phyloP scores from a whole-genome alignment of 1,140 invertebrate genomes.

The Drosophila jambulina region DNA sequence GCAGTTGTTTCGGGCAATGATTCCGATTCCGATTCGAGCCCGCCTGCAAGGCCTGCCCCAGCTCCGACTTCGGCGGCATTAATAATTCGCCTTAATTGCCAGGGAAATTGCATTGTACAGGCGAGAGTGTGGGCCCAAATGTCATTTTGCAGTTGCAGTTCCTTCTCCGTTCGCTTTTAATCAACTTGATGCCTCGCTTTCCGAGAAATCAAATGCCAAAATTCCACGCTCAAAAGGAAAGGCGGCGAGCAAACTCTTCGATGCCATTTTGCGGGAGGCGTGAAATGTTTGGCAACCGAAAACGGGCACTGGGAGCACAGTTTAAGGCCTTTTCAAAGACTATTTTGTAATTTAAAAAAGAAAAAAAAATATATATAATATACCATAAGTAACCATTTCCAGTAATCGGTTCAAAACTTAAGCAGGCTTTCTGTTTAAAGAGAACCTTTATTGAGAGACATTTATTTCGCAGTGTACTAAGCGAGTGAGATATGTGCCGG shows the following conservation, averaged over 20 bases:
- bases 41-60: background rate
- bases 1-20: conserved; percentile 32
- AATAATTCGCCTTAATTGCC: conserved; percentile 42
- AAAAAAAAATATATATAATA: background rate
- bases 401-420: background rate
- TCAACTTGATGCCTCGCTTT: conserved; percentile 29
- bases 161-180: conserved; percentile 16
- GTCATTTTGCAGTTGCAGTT: conserved; percentile 7
- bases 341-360: background rate
- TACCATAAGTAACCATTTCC: background rate
- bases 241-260: conserved; percentile 9
- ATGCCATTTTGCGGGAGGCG: conserved; percentile 44
- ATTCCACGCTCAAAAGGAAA: conserved; percentile 32
- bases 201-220: conserved; percentile 27
- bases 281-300: conserved; percentile 44
- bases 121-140: conserved; percentile 13
- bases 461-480: conserved; percentile 5
- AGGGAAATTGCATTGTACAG: conserved; percentile 25
- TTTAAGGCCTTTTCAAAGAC: background rate
- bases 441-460: background rate
- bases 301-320: background rate
- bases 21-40: background rate
- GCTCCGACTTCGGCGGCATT: conserved; percentile 26
- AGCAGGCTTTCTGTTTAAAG: background rate
- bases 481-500: conserved; percentile 16